Conservation (phyloP, 2,888 invertebrate genomes). For the Mythimna albipuncta region DNA sequence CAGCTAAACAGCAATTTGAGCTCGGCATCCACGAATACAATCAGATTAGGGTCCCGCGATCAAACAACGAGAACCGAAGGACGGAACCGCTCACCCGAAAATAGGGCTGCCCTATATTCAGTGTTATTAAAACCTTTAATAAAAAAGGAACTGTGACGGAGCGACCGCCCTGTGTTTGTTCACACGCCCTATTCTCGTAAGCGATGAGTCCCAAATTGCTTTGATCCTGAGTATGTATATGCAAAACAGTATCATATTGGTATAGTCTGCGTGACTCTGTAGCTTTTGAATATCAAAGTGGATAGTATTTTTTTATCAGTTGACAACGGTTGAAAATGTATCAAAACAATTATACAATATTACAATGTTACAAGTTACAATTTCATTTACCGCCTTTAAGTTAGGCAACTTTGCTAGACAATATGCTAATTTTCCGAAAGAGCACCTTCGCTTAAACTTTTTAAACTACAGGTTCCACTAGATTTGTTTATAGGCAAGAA, state of each 20-base stretch:
- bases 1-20: constrained; percentile 57
- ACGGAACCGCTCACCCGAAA: constrained; percentile 20
- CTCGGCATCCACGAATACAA: constrained; percentile 46
- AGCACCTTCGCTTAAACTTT: not conserved
- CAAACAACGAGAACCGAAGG: constrained; percentile 28
- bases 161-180: constrained; percentile 18
- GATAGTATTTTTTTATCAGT: not conserved
- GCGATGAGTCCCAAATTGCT: constrained; percentile 37
- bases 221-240: constrained; percentile 9
- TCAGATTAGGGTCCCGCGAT: constrained; percentile 45
- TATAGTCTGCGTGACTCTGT: not conserved
- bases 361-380: no score
- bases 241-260: constrained; percentile 1
- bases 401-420: not conserved
- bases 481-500: not conserved
- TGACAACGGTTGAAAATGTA: not conserved
- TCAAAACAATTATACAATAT: no score
- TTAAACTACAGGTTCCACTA: not conserved
- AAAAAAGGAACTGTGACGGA: constrained; percentile 17
- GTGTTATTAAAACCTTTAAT: constrained; percentile 28
- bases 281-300: not conserved
- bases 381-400: no score
- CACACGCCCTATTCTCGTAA: constrained; percentile 32
- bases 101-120: constrained; percentile 33
- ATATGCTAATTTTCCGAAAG: constrained; percentile 8